Evolutionary conservation across 2,888 invertebrate species (phyloP).

Genomic region (Rhimphoctona megacephalus): DNA sequence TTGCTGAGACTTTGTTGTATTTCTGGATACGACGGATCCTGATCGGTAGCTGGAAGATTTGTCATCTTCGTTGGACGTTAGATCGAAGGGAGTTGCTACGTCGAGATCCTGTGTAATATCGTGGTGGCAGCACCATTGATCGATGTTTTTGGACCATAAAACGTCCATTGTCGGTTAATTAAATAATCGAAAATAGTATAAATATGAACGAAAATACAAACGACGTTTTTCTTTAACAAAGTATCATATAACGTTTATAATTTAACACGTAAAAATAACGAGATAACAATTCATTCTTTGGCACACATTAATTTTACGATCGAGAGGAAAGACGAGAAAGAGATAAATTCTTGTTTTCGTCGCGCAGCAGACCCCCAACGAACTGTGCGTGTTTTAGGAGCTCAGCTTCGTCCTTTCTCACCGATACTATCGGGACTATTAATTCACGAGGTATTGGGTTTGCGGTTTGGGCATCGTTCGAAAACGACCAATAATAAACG

Average conservation of each 20-base stretch:
- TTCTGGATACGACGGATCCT: constrained; percentile 9
- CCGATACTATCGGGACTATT: neutral
- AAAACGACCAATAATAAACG: constrained; percentile 15
- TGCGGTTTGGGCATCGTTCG: neutral
- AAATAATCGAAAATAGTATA: neutral
- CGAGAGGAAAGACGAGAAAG: neutral
- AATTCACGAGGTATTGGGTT: neutral
- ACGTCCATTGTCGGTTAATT: constrained; percentile 14
- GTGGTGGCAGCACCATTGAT: neutral
- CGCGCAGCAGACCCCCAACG: constrained; percentile 9
- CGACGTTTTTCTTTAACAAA: neutral
- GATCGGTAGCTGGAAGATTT: constrained; percentile 49
- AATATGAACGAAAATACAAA: neutral
- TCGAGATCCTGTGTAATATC: constrained; percentile 3
- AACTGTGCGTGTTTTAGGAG: constrained; percentile 19
- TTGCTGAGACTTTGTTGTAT: neutral
- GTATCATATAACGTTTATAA: neutral
- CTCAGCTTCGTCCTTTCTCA: neutral
- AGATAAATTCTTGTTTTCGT: neutral
- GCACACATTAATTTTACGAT: neutral
- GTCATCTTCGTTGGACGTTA: constrained; percentile 31
- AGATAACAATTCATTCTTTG: neutral
- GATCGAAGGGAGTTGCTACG: constrained; percentile 15
- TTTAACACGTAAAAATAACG: neutral
- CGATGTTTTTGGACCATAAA: constrained; percentile 25